Conservation (phyloP, 2,113 vertebrate species). For the Leucoraja erinaceus region DNA sequence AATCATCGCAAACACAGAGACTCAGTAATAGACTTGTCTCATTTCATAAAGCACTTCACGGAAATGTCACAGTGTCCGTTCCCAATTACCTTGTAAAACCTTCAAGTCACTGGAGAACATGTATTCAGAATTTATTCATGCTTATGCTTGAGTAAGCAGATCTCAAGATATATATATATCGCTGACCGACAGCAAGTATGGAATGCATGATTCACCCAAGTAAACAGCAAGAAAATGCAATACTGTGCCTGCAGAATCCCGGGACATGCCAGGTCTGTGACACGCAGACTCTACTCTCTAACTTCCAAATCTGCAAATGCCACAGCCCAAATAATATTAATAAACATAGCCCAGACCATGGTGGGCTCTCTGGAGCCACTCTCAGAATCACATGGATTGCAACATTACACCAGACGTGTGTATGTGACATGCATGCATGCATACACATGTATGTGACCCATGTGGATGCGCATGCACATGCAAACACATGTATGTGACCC, state of each 20-base stretch:
- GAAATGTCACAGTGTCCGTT: slow-evolving; percentile 30
- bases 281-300: too few relatives aligned
- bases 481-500: too few relatives aligned
- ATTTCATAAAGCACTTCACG: slow-evolving; percentile 28
- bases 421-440: background rate
- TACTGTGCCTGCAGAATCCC: background rate
- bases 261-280: background rate
- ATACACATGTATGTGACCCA: background rate
- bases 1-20: background rate
- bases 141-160: slow-evolving; percentile 34
- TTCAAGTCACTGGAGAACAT: slow-evolving; percentile 26
- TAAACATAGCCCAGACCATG: background rate
- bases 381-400: background rate
- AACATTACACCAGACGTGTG: background rate
- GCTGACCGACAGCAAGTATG: background rate
- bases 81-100: slow-evolving; percentile 33
- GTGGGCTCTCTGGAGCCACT: background rate
- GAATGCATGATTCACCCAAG: background rate
- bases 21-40: slow-evolving; percentile 35
- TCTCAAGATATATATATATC: slow-evolving; percentile 10
- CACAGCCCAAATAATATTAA: background rate
- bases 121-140: slow-evolving; percentile 31
- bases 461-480: background rate
- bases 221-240: background rate
- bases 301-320: background rate